Evolutionary conservation across 2,888 invertebrate genomes (phyloP).

Genomic region (Neuroscelio doddi): DNA sequence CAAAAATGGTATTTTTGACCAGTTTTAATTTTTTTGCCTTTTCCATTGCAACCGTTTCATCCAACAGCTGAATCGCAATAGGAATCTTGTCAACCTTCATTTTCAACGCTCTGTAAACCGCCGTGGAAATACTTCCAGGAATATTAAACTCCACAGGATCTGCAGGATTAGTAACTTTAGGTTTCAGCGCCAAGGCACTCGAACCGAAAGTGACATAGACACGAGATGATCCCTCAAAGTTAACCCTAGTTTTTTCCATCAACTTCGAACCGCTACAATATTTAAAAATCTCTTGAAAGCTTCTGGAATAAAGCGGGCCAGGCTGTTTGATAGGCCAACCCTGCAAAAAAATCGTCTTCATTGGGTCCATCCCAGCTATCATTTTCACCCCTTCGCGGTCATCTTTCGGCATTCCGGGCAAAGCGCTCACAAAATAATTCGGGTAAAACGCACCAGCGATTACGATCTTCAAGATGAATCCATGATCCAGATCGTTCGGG

Average conservation of each 20-base stretch:
- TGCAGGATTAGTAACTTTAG: slow-evolving; percentile 16
- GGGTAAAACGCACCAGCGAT: slow-evolving; percentile 95
- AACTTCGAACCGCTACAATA: slow-evolving; percentile 61
- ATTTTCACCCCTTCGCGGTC: slow-evolving; percentile 75
- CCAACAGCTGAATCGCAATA: slow-evolving; percentile 74
- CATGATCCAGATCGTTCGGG: slow-evolving; percentile 72
- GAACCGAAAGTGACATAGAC: slow-evolving; percentile 74
- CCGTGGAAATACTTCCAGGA: slow-evolving; percentile 60
- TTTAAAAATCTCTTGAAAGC: slow-evolving; percentile 77
- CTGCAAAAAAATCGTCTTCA: slow-evolving; percentile 80
- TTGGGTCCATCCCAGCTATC: slow-evolving; percentile 84
- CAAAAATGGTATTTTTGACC: background rate
- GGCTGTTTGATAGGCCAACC: slow-evolving; percentile 77
- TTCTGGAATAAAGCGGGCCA: slow-evolving; percentile 79
- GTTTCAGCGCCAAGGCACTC: slow-evolving; percentile 24
- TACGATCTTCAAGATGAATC: slow-evolving; percentile 80
- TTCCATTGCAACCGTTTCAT: slow-evolving; percentile 21
- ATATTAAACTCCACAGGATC: slow-evolving; percentile 24
- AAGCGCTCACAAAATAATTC: slow-evolving; percentile 84
- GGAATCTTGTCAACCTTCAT: slow-evolving; percentile 59
- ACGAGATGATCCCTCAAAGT: slow-evolving; percentile 75
- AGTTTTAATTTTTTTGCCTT: slow-evolving; percentile 46
- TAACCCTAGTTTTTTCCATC: slow-evolving; percentile 64
- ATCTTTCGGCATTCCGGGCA: slow-evolving; percentile 74
- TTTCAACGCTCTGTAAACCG: slow-evolving; percentile 29